A percentile compares a stretch with the other conserved stretches of the same genome.
Evolutionary conservation across 1,140 invertebrate genomes (phyloP).

Genomic region (Heliothis subflexa): DNA sequence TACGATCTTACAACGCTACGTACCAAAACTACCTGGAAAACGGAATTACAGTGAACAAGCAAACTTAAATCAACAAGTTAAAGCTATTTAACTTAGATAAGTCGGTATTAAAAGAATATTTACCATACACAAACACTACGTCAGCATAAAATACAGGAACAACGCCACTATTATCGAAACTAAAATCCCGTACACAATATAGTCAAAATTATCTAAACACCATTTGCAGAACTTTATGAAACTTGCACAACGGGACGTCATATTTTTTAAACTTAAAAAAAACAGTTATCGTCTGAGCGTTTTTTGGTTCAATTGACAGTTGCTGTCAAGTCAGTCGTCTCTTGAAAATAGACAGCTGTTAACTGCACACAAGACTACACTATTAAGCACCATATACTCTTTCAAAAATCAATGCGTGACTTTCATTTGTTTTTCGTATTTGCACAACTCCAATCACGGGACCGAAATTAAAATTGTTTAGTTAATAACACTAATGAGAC

Average conservation of each 20-base stretch:
- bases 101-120: constrained; percentile 11
- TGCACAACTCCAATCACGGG: no score
- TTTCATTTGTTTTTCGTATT: no score
- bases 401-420: not conserved
- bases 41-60: not conserved
- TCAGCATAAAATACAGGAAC: constrained; percentile 66
- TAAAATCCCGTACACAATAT: constrained; percentile 65
- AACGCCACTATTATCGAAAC: constrained; percentile 53
- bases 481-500: not conserved
- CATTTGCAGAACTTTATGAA: constrained; percentile 34
- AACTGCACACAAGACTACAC: no score
- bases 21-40: not conserved
- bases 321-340: no score
- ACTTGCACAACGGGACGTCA: not conserved
- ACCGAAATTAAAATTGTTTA: not conserved
- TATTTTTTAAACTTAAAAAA: not conserved
- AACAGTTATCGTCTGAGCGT: not conserved
- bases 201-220: constrained; percentile 65
- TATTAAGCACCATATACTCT: not conserved
- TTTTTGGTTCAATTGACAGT: no score
- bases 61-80: not conserved
- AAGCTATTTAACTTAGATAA: constrained; percentile 15
- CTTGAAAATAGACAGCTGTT: no score
- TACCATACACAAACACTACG: constrained; percentile 38
- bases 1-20: not conserved